Evolutionary conservation across 1,140 invertebrate genomes (phyloP).

Genomic region (Whitmania pigra): DNA sequence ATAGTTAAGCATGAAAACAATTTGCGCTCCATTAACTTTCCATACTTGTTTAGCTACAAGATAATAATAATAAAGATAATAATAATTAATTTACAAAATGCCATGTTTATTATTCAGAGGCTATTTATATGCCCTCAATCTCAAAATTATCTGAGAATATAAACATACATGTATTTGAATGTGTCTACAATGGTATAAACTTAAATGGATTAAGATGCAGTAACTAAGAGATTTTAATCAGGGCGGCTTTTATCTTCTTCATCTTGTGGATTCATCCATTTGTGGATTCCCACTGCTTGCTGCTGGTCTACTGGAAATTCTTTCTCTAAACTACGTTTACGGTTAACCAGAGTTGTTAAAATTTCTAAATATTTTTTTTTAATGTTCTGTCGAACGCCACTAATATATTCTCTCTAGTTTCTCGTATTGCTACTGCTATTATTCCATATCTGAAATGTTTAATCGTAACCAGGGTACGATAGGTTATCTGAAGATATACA

Average conservation of each 20-base stretch:
- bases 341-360: slow-evolving; percentile 26
- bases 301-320: slow-evolving; percentile 53
- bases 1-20: too few species aligned
- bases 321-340: slow-evolving; percentile 64
- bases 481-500: slow-evolving; percentile 59
- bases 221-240: slow-evolving; percentile 20
- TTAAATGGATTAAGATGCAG: too few species aligned
- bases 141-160: too few species aligned
- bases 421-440: not conserved
- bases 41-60: too few species aligned
- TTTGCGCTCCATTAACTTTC: too few species aligned
- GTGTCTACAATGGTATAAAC: too few species aligned
- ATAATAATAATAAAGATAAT: too few species aligned
- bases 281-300: slow-evolving; percentile 68
- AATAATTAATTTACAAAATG: too few species aligned
- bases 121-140: too few species aligned
- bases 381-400: not conserved
- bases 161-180: too few species aligned
- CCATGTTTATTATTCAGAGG: too few species aligned
- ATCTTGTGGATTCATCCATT: slow-evolving; percentile 69
- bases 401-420: not conserved
- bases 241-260: slow-evolving; percentile 64
- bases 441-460: slow-evolving; percentile 43
- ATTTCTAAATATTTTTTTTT: not conserved
- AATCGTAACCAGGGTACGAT: slow-evolving; percentile 49